Conservation (phyloP, 2,113 vertebrate species). For the Mirounga angustirostris region DNA sequence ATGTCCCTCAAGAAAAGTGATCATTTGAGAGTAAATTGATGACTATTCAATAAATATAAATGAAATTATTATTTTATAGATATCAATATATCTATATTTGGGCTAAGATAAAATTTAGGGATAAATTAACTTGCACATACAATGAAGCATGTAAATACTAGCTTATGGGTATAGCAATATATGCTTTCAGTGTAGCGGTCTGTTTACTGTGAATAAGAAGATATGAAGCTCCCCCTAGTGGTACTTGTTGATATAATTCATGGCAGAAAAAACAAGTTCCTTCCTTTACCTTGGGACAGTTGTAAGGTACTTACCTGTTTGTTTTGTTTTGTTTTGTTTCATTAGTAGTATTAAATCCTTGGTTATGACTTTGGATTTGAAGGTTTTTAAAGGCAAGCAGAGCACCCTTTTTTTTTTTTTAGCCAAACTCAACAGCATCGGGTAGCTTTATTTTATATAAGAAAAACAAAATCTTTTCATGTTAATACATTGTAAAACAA, state of each 20-base stretch:
- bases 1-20: constrained; percentile 4
- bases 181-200: fast-evolving
- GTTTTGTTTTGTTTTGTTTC: not conserved
- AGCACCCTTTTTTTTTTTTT: not conserved
- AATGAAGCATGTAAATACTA: not conserved
- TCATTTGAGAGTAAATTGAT: constrained; percentile 6
- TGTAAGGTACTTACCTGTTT: not conserved
- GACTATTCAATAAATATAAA: not conserved
- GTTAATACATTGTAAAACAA: not conserved
- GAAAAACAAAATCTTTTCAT: not conserved
- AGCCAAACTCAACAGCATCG: not conserved
- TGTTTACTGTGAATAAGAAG: constrained; percentile 68
- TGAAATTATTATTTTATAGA: not conserved
- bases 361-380: not conserved
- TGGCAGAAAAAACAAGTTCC: not conserved
- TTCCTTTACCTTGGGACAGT: not conserved
- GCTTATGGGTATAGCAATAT: not conserved
- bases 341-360: not conserved
- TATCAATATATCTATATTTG: not conserved
- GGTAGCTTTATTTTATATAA: constrained; percentile 20
- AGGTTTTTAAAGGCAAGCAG: not conserved
- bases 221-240: constrained; percentile 78
- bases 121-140: not conserved
- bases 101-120: not conserved
- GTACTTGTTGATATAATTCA: constrained; percentile 51